These are phyloP conservation scores for Zaprionus nigranus DNA, from an alignment of 1,140 invertebrate genomes.

Conservation along the genomic window DNA sequence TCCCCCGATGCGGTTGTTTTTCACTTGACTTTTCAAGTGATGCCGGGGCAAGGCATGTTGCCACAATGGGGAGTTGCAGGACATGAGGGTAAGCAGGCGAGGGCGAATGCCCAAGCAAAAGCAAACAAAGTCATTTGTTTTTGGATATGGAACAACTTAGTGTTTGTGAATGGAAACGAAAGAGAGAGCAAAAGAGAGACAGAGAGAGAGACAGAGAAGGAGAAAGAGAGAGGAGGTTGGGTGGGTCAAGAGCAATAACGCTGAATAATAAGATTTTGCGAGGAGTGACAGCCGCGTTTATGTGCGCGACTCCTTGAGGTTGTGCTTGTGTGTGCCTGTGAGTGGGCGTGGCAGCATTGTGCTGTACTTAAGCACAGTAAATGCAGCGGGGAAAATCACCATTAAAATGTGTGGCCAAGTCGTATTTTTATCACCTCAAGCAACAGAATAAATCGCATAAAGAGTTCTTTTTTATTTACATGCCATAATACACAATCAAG, in stretches of 20 bases:
- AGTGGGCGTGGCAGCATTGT: slow-evolving; percentile 28
- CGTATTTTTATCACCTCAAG: slow-evolving; percentile 17
- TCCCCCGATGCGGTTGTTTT: slow-evolving; percentile 30
- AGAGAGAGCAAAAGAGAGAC: slow-evolving; percentile 1
- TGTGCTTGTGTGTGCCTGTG: background rate
- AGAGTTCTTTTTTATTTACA: background rate
- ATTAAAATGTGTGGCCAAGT: slow-evolving; percentile 23
- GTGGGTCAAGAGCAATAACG: slow-evolving; percentile 67
- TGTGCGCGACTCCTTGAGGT: background rate
- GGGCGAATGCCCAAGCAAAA: slow-evolving; percentile 22
- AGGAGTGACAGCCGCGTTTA: slow-evolving; percentile 25
- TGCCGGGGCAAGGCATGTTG: background rate
- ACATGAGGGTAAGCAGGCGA: background rate
- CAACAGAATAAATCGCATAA: background rate
- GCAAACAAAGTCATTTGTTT: slow-evolving; percentile 76
- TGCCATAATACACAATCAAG: background rate
- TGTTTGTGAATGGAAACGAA: slow-evolving; percentile 2
- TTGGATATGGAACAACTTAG: slow-evolving; percentile 31
- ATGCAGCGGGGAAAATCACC: slow-evolving; percentile 16
- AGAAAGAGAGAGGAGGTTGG: slow-evolving; percentile 8
- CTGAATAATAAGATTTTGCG: slow-evolving; percentile 59
- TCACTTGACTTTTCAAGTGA: slow-evolving; percentile 71
- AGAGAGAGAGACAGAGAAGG: background rate
- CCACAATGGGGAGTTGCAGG: background rate
- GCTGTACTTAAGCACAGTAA: slow-evolving; percentile 17